Evolutionary conservation across 92 coral and sea anemone genomes (phyloP).

Genomic region (Phenganax marumi): DNA sequence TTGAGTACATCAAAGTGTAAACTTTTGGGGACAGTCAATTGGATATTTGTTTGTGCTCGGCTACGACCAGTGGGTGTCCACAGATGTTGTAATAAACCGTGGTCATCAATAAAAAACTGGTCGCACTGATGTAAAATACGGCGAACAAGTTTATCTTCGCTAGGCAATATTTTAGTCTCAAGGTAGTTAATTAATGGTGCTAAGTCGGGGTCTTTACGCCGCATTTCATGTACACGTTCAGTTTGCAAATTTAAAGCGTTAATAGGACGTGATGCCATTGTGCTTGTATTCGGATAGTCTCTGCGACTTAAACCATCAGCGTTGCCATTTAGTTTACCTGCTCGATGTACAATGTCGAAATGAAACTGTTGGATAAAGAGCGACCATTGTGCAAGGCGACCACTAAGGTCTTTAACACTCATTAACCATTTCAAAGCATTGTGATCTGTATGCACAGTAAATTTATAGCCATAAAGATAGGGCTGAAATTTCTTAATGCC

Average conservation of each 20-base stretch:
- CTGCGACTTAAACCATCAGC: conserved; percentile 29
- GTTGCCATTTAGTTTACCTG: conserved; percentile 38
- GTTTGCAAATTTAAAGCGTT: conserved; percentile 11
- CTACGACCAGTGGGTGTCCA: conserved; percentile 27
- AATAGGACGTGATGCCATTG: too few species aligned
- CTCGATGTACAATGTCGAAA: conserved; percentile 44
- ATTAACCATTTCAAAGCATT: conserved; percentile 54
- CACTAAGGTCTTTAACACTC: conserved; percentile 45
- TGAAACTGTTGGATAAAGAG: conserved; percentile 41
- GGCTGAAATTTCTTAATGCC: conserved; percentile 44
- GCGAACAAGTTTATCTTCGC: conserved; percentile 18
- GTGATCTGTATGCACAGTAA: conserved; percentile 45
- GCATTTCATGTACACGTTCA: conserved; percentile 37
- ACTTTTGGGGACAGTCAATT: conserved; percentile 48
- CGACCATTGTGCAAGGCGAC: conserved; percentile 48
- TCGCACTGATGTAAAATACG: conserved; percentile 6
- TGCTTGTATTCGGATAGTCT: too few species aligned
- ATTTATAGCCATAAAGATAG: conserved; percentile 42
- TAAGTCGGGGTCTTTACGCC: conserved; percentile 42
- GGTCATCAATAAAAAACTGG: conserved; percentile 9
- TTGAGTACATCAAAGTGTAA: conserved; percentile 54
- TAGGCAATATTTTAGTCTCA: conserved; percentile 40
- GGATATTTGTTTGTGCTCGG: conserved; percentile 21
- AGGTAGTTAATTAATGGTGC: conserved; percentile 45
- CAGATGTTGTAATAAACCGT: conserved; percentile 13